Evolutionary conservation across 2,113 vertebrate genomes (phyloP), one percentile per base, ranked within the genome.

Genomic region (Barbus barbus): DNA sequence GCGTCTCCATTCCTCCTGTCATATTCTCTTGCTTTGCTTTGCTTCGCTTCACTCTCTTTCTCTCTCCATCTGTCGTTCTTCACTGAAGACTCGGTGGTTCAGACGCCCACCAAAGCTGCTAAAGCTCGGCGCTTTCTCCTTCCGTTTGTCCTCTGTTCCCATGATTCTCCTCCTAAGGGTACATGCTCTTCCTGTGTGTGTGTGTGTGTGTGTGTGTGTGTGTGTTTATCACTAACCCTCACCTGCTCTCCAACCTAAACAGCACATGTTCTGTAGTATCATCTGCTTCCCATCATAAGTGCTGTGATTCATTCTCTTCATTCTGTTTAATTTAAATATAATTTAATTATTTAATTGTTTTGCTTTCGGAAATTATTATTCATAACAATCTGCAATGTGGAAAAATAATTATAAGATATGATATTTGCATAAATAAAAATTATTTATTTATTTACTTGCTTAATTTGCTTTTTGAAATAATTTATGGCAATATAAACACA

Each of bases 131-230:
- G 96, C 94, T 98, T 98, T 93, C 96, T 98, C 90, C 94, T 95
- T 82, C 98, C 97, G 90, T 97, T 99, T 95, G 94, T 98, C 96
- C 96, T 98, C 96, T 99, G 97, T 94, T 96, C 97, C 89, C 96
- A 94, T 89, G 95, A 98, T 76, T 94, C 96, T 83, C 92, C 95
- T 74, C 93, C 94, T 89, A 92, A 95, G 93, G 97, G 97, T 99
- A 98, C 93, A 78, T 80, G 61, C 90, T 82, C 36, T 44, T 56
- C 24, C 36, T 53, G 9, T 81, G 83, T 63, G 53, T 72, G 24
- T 80, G 13, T 85, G 88, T 78, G 89, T 85, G 82, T 84, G 9
- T 81, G 83, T 63, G 53, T 72, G 24, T 80, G 20, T 85, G 88
- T 78, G 89, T 85, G 84, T 67, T 31, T 41, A 13, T 4, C 44